Base-by-base conservation (phyloP, 1,140 invertebrate species). In the Paracyclopina nana region DNA sequence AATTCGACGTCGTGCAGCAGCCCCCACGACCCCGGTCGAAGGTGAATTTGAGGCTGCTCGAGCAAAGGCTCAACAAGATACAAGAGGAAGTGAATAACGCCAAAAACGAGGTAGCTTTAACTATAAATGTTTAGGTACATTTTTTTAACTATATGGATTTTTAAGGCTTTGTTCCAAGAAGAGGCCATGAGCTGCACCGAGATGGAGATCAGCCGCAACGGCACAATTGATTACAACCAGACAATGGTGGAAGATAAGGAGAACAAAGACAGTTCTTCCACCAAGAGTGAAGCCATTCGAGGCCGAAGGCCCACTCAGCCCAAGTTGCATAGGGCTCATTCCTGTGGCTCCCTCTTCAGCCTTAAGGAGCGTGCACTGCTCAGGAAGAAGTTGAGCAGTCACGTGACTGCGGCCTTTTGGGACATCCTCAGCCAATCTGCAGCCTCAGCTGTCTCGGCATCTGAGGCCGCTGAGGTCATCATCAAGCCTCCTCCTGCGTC, bases 31-130 rank as follows among this genome's bases (percentile, higher is more conserved):
- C 16, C 24, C 45, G 45, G 30, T 20, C 14, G n/a, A 38, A 38
- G 34, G 45, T 48, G 2, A 48, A 48, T 30, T 25, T 48, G 45
- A 28, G 45, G 27, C 16, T 48, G 27, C 25, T 48, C 5, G 45
- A 48, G 28, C 25, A 29, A 14, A 26, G 27, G 30, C 22, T 48
- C n/a, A 48, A 48, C 22, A 48, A 48, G 25, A 48, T 48, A 28
- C 45, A 48, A 28, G 45, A 48, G 30, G 45, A 48, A 22, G 27
- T 14, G 16, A 29, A 28, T 16, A 44, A 44, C 14, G n/a, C 16
- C 42, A 24, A 12, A 2, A n/a, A 44, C 12, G 24, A 44, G 24
- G 24, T 18, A 12, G 42, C 16, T 18, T 14, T 14, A 3, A 24
- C n/a, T 6, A 22, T 20, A 6, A 12, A 44, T 44, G 24, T n/a